Base-by-base conservation (phyloP, 2,888 invertebrate species). In the Metalampra italica region DNA sequence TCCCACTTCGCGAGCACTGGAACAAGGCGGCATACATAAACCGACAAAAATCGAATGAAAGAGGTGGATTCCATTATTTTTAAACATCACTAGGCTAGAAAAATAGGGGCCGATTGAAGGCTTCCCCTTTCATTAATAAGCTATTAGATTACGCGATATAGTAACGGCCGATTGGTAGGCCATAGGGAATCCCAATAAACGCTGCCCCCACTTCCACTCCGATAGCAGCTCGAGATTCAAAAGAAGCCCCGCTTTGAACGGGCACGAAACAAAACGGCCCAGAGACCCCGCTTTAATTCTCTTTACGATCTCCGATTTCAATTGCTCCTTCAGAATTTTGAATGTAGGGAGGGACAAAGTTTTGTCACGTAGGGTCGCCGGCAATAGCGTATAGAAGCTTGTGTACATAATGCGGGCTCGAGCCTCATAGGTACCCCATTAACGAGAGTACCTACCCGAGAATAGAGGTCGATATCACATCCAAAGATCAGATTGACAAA, bases 241-340 rank as follows among this genome's bases (percentile, higher is more conserved):
- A 88, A 82, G 88, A 87, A 87, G 82, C 80, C 85, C 82, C 76
- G 81, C 80, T 85, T 87, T 85, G 79, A 85, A 72, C 72, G 76
- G 71, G 70, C 66, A 71, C 75, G 75, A 88, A 87, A 88, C 88
- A 88, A 88, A 88, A 88, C 86, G 76, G 69, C 80, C 78, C 71
- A 82, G 86, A 79, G 85, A 76, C 84, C 86, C 87, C 76, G 87
- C 75, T 85, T 86, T 88, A 88, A 89, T 89, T 89, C 89, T 87
- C 87, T 88, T 86, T 86, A 84, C 83, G 86, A 87, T 88, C 88
- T 89, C 89, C 87, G 80, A 88, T 89, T 89, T 89, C 89, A 89
- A 89, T 89, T 88, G 88, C 89, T 89, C 83, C 89, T 89, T 88
- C 86, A 89, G 84, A 88, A 78, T 85, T 89, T 87, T 89, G 87